Base-by-base conservation (phyloP, 2,113 vertebrate species). In the Tenebrosternarchus preto region DNA sequence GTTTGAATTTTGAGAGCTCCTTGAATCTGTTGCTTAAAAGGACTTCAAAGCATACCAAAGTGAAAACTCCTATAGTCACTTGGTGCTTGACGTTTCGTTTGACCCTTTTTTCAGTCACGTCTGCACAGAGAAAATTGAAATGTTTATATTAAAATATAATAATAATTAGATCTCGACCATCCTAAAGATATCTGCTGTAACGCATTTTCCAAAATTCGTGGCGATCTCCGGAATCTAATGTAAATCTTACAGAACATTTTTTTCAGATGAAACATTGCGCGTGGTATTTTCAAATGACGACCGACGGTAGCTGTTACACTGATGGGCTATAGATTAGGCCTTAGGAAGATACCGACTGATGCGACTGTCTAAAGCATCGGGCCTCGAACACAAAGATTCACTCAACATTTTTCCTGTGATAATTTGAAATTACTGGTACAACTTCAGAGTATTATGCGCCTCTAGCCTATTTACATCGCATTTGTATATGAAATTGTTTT, bases 321-420 rank as follows among this genome's bases (percentile, higher is more conserved):
- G 73, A 76, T 82, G 80, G 80, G 55, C 59, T 79, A 85, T 85
- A 77, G 84, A 85, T 85, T 72, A 68, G 73, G 73, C 57, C 67
- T 60, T 43, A n/a, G n/a, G n/a, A n/a, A n/a, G 73, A 53, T 50
- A 82, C 70, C 43, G 73, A 73, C 36, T 69, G 79, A 80, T 53
- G 80, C 55, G 39, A 67, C 56, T 73, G 63, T 69, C 55, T 53
- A 29, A 76, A 56, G 82, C 57, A 24, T 46, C 19, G 36, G 43
- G 43, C 64, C 33, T 68, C 31, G 31, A 20, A 20, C 20, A 67
- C 22, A 73, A 80, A 24, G 5, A 80, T n/a, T 46, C 70, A 8
- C 73, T 73, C 56, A 50, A 12, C 12, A 50, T 50, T 55, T 66
- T 55, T 55, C 55, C 75, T 77, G 17, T 55, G 8, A 31, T 66